A percentile compares a stretch with the other conserved stretches of the same genome.
These are phyloP conservation scores for Psix sp. DNA, from an alignment of 1,140 invertebrate species.

Conservation along the genomic window DNA sequence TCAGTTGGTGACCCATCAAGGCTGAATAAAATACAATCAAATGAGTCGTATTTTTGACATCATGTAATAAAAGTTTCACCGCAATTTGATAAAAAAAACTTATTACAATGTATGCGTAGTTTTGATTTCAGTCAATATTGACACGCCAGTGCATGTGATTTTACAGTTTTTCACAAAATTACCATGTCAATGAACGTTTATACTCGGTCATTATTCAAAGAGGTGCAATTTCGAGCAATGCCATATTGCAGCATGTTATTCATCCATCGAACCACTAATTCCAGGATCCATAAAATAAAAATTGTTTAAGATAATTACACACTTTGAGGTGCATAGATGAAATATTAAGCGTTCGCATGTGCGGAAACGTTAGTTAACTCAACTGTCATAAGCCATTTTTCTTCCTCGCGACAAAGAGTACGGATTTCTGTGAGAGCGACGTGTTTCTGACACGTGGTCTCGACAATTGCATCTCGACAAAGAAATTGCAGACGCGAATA, in stretches of 20 bases:
- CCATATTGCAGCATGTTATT: constrained; percentile 31
- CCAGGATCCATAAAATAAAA: constrained; percentile 14
- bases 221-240: constrained; percentile 28
- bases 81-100: no score
- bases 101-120: not conserved
- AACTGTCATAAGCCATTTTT: no score
- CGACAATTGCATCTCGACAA: no score
- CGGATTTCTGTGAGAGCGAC: no score
- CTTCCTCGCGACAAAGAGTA: no score
- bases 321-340: not conserved
- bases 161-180: constrained; percentile 23
- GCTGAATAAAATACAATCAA: no score
- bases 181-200: constrained; percentile 33
- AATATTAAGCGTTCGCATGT: not conserved
- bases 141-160: constrained; percentile 17
- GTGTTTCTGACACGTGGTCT: no score
- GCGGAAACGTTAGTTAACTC: no score
- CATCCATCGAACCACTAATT: constrained; percentile 30
- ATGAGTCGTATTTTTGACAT: no score
- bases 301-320: constrained; percentile 22
- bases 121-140: constrained; percentile 5
- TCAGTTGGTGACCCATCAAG: no score
- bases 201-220: constrained; percentile 26
- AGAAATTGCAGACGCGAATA: no score
- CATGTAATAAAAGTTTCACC: no score